phyloP scores from a whole-genome alignment of 1,140 invertebrate species.

The Limonius californicus region DNA sequence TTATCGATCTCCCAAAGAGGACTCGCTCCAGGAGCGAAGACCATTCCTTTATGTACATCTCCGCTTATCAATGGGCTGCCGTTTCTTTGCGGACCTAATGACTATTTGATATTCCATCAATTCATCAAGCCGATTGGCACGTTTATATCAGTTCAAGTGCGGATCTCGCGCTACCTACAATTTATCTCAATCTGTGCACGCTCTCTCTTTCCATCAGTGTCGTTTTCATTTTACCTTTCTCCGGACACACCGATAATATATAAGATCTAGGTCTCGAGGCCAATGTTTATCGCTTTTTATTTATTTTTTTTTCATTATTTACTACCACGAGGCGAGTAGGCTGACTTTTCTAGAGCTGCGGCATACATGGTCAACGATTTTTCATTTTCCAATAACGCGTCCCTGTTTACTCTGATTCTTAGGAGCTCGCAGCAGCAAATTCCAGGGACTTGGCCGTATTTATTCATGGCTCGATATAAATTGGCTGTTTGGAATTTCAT shows the following conservation, averaged over 20 bases:
- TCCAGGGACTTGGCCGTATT: neutral
- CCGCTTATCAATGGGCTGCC: neutral
- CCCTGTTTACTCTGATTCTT: neutral
- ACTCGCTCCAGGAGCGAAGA: neutral
- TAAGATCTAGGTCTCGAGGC: slow-evolving; percentile 13
- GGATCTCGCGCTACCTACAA: slow-evolving; percentile 14
- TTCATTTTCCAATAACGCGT: neutral
- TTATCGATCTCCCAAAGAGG: slow-evolving; percentile 2
- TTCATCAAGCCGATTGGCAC: slow-evolving; percentile 17
- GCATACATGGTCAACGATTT: neutral
- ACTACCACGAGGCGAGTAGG: too few relatives aligned
- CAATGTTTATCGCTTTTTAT: slow-evolving; percentile 4
- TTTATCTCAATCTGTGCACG: slow-evolving; percentile 21
- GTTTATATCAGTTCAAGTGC: slow-evolving; percentile 16
- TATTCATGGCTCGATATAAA: slow-evolving; percentile 10
- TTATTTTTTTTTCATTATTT: slow-evolving; percentile 6
- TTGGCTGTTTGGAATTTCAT: slow-evolving; percentile 15
- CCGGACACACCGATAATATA: slow-evolving; percentile 3
- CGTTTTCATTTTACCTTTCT: slow-evolving; percentile 26
- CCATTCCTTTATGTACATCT: neutral
- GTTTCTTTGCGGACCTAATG: slow-evolving; percentile 14
- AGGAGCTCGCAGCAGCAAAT: neutral
- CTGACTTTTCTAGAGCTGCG: too few relatives aligned
- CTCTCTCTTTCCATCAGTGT: slow-evolving; percentile 22
- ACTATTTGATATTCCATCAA: slow-evolving; percentile 25